Evolutionary conservation across 2,113 vertebrate species (phyloP).

Genomic region (Lycaon pictus): DNA sequence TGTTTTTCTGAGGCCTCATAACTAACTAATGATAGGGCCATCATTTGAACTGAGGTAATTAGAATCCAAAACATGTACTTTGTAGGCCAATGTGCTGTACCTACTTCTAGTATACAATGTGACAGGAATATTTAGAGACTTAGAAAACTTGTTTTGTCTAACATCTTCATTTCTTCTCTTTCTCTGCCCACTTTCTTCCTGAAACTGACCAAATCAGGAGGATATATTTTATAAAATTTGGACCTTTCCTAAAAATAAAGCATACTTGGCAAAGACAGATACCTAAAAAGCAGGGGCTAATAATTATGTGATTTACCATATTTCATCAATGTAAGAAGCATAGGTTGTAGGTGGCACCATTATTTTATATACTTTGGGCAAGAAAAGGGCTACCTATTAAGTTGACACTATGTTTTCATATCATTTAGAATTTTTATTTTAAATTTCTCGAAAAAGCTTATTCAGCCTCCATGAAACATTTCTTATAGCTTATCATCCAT

Average conservation of each 20-base stretch:
- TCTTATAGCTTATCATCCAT: not conserved
- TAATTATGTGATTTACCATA: not conserved
- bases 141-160: not conserved
- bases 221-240: not conserved
- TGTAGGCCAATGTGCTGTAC: not conserved
- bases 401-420: not conserved
- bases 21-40: not conserved
- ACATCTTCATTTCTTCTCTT: not conserved
- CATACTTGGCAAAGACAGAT: not conserved
- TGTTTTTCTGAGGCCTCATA: not conserved
- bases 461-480: not conserved
- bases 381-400: not conserved
- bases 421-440: slow-evolving; percentile 12
- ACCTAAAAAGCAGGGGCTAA: not conserved
- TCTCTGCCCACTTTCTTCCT: not conserved
- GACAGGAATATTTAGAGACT: not conserved
- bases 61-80: not conserved
- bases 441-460: not conserved
- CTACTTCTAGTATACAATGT: not conserved
- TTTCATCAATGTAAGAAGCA: not conserved
- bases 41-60: not conserved
- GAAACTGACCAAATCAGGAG: not conserved
- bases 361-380: not conserved
- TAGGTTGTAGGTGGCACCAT: not conserved
- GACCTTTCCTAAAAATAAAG: not conserved